Evolutionary conservation across 2,888 invertebrate genomes (phyloP).

Genomic region (Sminthurides aquaticus): DNA sequence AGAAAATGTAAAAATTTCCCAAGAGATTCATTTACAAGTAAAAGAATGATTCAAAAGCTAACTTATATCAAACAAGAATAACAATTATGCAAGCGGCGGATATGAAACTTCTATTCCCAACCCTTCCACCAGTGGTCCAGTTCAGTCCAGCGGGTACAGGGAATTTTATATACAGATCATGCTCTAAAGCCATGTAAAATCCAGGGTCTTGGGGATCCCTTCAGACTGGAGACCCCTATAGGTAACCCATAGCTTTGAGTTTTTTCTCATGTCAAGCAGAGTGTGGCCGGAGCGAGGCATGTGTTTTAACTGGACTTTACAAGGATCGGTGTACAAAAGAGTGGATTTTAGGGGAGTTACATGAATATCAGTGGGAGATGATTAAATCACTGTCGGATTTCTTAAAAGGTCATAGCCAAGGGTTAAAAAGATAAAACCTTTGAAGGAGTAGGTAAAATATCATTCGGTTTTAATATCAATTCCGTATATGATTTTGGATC

Average conservation of each 20-base stretch:
- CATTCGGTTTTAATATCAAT: neutral
- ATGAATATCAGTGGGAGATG: constrained; percentile 26
- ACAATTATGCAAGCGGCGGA: neutral
- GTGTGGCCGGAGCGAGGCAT: neutral
- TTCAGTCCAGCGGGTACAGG: neutral
- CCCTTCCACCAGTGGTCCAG: no score
- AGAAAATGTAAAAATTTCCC: no score
- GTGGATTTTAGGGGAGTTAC: no score
- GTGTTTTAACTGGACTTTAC: neutral
- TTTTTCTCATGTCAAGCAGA: neutral
- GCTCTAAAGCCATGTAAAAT: neutral
- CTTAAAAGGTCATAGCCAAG: constrained; percentile 8
- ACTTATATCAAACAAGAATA: neutral
- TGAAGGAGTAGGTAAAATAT: neutral
- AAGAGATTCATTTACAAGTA: no score
- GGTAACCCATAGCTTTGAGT: no score
- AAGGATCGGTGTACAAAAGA: neutral
- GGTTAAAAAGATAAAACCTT: constrained; percentile 23
- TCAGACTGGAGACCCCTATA: no score
- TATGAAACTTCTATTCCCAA: no score
- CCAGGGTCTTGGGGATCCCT: neutral
- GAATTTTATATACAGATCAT: neutral
- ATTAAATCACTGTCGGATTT: constrained; percentile 22
- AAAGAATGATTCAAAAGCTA: neutral
- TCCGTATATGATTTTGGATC: neutral